phyloP scores from a whole-genome alignment of 2,888 invertebrate genomes.

The Tridacna gigas region DNA sequence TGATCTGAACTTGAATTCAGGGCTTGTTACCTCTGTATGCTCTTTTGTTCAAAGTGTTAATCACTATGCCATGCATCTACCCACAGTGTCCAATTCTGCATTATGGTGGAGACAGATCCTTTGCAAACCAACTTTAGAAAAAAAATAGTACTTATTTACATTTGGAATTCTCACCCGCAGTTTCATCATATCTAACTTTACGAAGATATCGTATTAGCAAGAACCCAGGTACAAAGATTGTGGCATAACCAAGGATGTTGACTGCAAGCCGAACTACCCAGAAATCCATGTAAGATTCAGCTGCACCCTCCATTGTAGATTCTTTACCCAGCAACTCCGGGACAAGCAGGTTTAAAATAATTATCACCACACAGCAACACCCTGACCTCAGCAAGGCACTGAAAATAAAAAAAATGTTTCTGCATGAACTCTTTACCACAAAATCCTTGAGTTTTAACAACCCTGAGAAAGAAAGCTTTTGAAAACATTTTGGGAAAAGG shows the following conservation, averaged over 20 bases:
- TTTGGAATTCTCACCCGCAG: conserved; percentile 88
- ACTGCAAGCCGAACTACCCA: conserved; percentile 92
- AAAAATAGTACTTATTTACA: not conserved
- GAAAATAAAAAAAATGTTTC: conserved; percentile 46
- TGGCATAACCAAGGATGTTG: conserved; percentile 94
- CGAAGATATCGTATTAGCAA: conserved; percentile 93
- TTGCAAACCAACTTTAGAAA: too few species aligned
- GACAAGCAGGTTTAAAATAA: conserved; percentile 65
- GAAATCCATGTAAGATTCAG: conserved; percentile 72
- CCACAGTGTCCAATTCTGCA: too few species aligned
- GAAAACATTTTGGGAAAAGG: too few species aligned
- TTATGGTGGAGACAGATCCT: too few species aligned
- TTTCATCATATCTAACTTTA: conserved; percentile 90
- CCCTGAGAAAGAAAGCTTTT: too few species aligned
- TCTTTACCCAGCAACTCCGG: conserved; percentile 66
- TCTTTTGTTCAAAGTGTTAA: too few species aligned
- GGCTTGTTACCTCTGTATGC: too few species aligned
- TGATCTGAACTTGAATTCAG: too few species aligned
- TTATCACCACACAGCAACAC: conserved; percentile 53
- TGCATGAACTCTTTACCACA: not conserved
- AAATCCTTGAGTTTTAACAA: too few species aligned
- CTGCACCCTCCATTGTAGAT: conserved; percentile 44
- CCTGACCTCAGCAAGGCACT: conserved; percentile 65
- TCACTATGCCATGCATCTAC: too few species aligned
- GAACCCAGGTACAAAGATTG: conserved; percentile 94